Percentiles rank a stretch among this genome's conserved stretches.
phyloP scores from a whole-genome alignment of 2,888 invertebrate genomes.

The Gymnosoma rotundatum region DNA sequence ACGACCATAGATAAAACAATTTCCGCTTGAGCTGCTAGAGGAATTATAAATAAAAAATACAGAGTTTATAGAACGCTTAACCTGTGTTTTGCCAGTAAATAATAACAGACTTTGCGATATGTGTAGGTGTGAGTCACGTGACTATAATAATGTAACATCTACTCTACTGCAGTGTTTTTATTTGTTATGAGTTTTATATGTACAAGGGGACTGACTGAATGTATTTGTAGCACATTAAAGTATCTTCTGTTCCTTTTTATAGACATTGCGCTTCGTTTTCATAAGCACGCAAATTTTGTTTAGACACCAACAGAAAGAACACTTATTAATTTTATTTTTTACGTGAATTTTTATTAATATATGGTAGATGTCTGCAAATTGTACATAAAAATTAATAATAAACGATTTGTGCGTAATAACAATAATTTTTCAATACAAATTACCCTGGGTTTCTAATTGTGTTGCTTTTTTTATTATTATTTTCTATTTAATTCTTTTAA shows the following conservation, averaged over 20 bases:
- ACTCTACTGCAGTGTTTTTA: slow-evolving; percentile 20
- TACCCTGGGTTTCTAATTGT: slow-evolving; percentile 36
- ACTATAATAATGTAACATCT: slow-evolving; percentile 53
- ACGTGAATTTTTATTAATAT: slow-evolving; percentile 49
- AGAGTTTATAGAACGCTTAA: slow-evolving; percentile 47
- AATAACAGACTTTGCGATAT: slow-evolving; percentile 34
- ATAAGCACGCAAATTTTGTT: slow-evolving; percentile 47
- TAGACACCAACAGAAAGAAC: slow-evolving; percentile 29
- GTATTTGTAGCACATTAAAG: slow-evolving; percentile 58
- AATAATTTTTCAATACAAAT: slow-evolving; percentile 76
- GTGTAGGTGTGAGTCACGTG: slow-evolving; percentile 73
- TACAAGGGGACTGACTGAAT: slow-evolving; percentile 14
- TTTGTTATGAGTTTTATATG: slow-evolving; percentile 22
- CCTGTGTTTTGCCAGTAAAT: slow-evolving; percentile 51
- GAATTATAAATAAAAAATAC: slow-evolving; percentile 6
- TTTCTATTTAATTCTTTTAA: slow-evolving; percentile 5
- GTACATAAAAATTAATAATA: slow-evolving; percentile 81
- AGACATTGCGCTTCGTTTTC: slow-evolving; percentile 15
- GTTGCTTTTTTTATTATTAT: background rate
- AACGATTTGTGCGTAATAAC: slow-evolving; percentile 79
- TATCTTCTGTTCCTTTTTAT: slow-evolving; percentile 54
- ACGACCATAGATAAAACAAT: slow-evolving; percentile 50
- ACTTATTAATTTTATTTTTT: slow-evolving; percentile 44
- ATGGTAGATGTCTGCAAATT: slow-evolving; percentile 59
- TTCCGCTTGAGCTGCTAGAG: slow-evolving; percentile 48